Percentiles rank a stretch among this genome's conserved stretches.
phyloP scores from a whole-genome alignment of 53 echinoderm and acorn worm species.

The Zoroaster sp. region DNA sequence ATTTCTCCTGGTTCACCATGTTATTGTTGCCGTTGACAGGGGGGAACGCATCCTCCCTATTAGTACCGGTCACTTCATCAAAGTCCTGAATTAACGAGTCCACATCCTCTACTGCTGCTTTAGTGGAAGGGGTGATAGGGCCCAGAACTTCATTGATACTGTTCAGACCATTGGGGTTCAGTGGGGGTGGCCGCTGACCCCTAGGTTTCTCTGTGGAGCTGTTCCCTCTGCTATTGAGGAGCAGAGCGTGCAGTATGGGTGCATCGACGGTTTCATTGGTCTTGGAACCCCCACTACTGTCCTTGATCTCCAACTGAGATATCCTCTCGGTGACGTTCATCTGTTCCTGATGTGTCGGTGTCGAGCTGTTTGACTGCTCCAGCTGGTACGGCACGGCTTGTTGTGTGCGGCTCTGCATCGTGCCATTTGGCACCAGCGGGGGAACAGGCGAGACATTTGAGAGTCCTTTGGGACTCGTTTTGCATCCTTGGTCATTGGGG shows the following conservation, averaged over 20 bases:
- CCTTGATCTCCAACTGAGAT: conserved; percentile 89
- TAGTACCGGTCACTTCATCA: conserved; percentile 19
- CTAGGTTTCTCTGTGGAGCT: conserved; percentile 24
- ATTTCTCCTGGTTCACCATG: conserved; percentile 75
- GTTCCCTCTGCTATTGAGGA: conserved; percentile 70
- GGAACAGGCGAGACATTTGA: not conserved
- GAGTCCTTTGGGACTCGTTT: not conserved
- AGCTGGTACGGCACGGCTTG: not conserved
- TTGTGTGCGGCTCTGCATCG: conserved; percentile 1
- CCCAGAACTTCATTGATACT: conserved; percentile 57
- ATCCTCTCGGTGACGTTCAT: conserved; percentile 87
- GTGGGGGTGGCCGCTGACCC: conserved; percentile 41
- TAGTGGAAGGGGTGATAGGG: conserved; percentile 68
- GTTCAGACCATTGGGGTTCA: conserved; percentile 30
- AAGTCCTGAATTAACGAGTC: conserved; percentile 68
- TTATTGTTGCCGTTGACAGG: conserved; percentile 76
- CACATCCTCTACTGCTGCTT: conserved; percentile 65
- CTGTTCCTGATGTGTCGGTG: not conserved
- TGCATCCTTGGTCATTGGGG: not conserved
- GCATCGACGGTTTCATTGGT: conserved; percentile 27
- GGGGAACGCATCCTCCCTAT: not conserved
- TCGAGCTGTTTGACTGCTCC: not conserved
- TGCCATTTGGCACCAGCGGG: conserved; percentile 7
- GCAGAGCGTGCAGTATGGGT: conserved; percentile 82
- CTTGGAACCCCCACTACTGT: conserved; percentile 17